phyloP scores from a whole-genome alignment of 37 sponge, comb jelly and placozoan species.

The Cliona cf. orientalis region DNA sequence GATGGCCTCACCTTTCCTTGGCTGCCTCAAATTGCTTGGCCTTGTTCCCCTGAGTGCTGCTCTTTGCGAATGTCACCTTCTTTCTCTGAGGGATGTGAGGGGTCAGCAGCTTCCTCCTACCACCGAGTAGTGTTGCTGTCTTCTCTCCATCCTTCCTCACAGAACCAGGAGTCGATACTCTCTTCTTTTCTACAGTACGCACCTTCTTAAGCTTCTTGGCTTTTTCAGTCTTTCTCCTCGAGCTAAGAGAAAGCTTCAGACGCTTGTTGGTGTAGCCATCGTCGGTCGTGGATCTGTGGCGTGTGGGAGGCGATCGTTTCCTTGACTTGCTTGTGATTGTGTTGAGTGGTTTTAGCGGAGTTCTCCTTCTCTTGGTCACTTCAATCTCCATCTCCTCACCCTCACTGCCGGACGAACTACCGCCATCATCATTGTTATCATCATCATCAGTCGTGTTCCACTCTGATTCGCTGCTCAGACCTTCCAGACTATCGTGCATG shows the following conservation, averaged over 20 bases:
- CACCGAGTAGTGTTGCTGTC: not conserved
- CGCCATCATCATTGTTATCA: not conserved
- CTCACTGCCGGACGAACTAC: not conserved
- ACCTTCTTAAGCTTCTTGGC: not conserved
- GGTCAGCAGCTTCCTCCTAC: not conserved
- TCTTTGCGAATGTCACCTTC: not conserved
- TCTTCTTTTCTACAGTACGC: not conserved
- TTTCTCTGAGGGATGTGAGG: not conserved
- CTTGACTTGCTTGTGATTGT: not conserved
- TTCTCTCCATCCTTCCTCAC: not conserved
- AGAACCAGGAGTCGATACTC: not conserved
- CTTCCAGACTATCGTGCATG: no score
- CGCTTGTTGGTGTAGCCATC: not conserved
- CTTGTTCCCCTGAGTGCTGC: not conserved
- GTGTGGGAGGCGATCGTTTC: not conserved
- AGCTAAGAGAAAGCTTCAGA: no score
- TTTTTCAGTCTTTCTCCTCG: not conserved
- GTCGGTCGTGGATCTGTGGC: not conserved
- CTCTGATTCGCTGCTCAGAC: not conserved
- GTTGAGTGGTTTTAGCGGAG: not conserved
- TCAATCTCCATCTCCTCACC: not conserved
- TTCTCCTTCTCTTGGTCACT: not conserved
- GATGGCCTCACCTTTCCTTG: slow-evolving; percentile 12
- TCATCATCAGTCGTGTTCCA: not conserved
- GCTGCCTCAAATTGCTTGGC: not conserved